Conservation (phyloP, 2,113 vertebrate species). For the Columba livia region DNA sequence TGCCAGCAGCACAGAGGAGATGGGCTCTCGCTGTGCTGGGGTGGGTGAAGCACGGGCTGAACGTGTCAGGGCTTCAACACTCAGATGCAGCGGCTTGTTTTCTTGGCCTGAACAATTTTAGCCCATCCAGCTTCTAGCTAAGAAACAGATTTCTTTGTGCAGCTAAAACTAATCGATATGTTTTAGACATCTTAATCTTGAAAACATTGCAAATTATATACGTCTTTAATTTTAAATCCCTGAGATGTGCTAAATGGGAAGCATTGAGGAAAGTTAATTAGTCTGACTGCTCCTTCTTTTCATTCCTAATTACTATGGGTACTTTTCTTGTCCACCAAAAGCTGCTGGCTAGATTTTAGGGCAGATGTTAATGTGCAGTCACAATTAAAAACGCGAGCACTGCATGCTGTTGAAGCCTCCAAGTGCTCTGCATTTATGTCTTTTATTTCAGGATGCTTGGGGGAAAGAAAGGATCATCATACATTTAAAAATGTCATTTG, state of each 20-base stretch:
- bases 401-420: background rate
- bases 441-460: background rate
- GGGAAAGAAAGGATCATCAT: background rate
- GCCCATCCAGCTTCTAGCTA: background rate
- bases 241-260: background rate
- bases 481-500: background rate
- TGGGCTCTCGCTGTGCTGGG: fast-evolving
- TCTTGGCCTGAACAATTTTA: background rate
- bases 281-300: background rate
- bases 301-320: background rate
- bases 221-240: background rate
- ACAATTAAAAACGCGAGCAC: background rate
- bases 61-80: fast-evolving
- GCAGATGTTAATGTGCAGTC: background rate
- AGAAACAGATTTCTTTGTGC: background rate
- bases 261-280: background rate
- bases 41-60: background rate
- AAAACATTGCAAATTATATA: background rate
- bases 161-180: background rate
- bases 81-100: background rate
- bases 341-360: background rate
- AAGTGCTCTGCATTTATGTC: background rate
- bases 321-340: conserved; percentile 11
- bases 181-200: background rate
- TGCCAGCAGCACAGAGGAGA: background rate